Evolutionary conservation across 1,140 invertebrate species (phyloP).

Genomic region (Sesamia nonagrioides): DNA sequence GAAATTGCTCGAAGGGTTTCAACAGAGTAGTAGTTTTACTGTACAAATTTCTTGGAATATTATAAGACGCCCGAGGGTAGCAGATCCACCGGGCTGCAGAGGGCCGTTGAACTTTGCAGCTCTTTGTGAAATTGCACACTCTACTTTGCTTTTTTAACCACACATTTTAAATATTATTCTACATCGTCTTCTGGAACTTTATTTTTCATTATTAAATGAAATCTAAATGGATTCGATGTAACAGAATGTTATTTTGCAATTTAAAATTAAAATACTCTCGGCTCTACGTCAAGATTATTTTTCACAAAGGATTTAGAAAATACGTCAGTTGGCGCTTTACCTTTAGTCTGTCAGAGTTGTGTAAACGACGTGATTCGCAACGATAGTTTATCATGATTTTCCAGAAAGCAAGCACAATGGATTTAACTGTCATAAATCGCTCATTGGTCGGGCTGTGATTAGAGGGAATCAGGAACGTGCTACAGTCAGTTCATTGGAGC

Average conservation of each 20-base stretch:
- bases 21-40: constrained; percentile 36
- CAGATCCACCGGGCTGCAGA: constrained; percentile 28
- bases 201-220: constrained; percentile 14
- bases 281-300: constrained; percentile 21
- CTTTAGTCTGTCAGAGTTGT: constrained; percentile 25
- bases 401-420: constrained; percentile 35
- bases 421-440: constrained; percentile 39
- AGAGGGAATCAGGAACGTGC: constrained; percentile 7
- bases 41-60: constrained; percentile 54
- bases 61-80: constrained; percentile 50
- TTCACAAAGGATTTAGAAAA: constrained; percentile 34
- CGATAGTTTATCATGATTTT: constrained; percentile 32
- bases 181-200: constrained; percentile 1
- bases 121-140: constrained; percentile 51
- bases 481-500: constrained; percentile 3
- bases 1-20: constrained; percentile 45
- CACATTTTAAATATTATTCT: constrained; percentile 38
- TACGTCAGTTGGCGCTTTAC: constrained; percentile 12
- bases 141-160: constrained; percentile 21
- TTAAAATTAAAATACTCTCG: constrained; percentile 1
- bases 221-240: constrained; percentile 26
- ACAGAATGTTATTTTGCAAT: constrained; percentile 18
- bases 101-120: constrained; percentile 48
- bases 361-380: constrained; percentile 18
- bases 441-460: constrained; percentile 12